These are phyloP conservation scores for Arbacia lixula DNA, from an alignment of 53 echinoderm and acorn worm species.

Conservation along the genomic window DNA sequence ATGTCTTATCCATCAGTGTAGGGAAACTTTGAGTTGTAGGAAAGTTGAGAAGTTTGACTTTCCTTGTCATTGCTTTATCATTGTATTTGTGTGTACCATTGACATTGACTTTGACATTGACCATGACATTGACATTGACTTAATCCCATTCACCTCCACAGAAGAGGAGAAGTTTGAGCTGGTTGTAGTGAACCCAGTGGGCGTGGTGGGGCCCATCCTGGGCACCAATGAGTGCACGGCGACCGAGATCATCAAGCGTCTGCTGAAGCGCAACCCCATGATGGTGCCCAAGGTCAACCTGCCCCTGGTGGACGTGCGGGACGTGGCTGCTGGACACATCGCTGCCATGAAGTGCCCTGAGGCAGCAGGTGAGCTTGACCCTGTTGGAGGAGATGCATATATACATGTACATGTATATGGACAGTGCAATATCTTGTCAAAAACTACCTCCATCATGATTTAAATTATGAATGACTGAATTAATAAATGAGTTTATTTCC, in stretches of 20 bases:
- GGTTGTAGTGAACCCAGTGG: constrained; percentile 84
- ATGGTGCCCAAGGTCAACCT: constrained; percentile 87
- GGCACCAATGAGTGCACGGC: constrained; percentile 73
- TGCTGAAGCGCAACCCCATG: constrained; percentile 74
- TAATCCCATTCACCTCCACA: constrained; percentile 45
- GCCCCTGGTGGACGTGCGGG: constrained; percentile 87
- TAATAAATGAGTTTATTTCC: too few species aligned
- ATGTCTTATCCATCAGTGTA: neutral
- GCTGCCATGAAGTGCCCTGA: constrained; percentile 79
- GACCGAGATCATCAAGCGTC: constrained; percentile 79
- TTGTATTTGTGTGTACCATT: neutral
- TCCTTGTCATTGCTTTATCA: neutral
- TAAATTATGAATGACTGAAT: too few species aligned
- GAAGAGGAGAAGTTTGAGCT: constrained; percentile 95
- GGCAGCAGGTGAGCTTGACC: constrained; percentile 78
- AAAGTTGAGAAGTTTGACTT: neutral
- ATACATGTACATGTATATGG: too few species aligned
- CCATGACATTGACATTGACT: too few species aligned
- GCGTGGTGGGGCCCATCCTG: constrained; percentile 81
- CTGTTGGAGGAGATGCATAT: too few species aligned
- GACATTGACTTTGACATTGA: neutral
- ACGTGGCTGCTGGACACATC: constrained; percentile 85
- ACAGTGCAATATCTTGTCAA: too few species aligned
- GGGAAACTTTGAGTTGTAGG: neutral
- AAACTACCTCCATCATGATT: too few species aligned